phyloP scores from a whole-genome alignment of 2,797 vertebrate genomes.

The Choloepus didactylus region DNA sequence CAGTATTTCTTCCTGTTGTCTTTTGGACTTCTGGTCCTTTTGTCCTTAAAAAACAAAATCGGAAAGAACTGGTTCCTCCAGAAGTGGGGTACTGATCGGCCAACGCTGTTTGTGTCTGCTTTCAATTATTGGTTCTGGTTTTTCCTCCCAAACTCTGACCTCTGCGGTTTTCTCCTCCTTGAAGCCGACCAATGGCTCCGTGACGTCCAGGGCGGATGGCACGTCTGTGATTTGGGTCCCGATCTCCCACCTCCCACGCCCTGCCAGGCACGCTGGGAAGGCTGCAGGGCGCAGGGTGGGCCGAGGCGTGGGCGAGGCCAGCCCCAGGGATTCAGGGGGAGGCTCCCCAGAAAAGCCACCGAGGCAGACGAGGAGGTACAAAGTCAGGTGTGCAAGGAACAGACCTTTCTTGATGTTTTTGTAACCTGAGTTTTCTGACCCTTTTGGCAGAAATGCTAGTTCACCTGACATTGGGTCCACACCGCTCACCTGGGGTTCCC shows the following conservation, averaged over 20 bases:
- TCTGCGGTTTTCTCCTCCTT: neutral
- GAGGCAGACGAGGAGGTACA: too few species aligned
- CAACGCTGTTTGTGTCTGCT: neutral
- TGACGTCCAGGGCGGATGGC: rapidly evolving
- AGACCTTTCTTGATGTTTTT: too few species aligned
- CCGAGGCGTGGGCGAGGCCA: neutral
- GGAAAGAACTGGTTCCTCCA: neutral
- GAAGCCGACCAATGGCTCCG: neutral
- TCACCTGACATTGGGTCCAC: too few species aligned
- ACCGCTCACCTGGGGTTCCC: too few species aligned
- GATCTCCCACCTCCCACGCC: rapidly evolving
- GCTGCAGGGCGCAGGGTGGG: too few species aligned
- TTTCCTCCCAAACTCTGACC: neutral
- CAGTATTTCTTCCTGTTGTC: neutral
- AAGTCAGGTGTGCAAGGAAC: too few species aligned
- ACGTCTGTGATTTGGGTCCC: neutral
- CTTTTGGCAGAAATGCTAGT: too few species aligned
- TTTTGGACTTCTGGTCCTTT: too few species aligned
- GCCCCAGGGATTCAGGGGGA: neutral
- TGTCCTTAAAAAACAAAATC: neutral
- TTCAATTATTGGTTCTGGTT: rapidly evolving
- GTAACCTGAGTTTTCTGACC: too few species aligned
- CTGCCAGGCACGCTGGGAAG: rapidly evolving
- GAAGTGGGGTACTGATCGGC: rapidly evolving
- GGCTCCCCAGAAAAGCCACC: too few species aligned